A percentile compares a stretch with the other conserved stretches of the same genome.
These are phyloP conservation scores for Atlantisia rogersi DNA, from an alignment of 2,113 vertebrate species.

Conservation along the genomic window DNA sequence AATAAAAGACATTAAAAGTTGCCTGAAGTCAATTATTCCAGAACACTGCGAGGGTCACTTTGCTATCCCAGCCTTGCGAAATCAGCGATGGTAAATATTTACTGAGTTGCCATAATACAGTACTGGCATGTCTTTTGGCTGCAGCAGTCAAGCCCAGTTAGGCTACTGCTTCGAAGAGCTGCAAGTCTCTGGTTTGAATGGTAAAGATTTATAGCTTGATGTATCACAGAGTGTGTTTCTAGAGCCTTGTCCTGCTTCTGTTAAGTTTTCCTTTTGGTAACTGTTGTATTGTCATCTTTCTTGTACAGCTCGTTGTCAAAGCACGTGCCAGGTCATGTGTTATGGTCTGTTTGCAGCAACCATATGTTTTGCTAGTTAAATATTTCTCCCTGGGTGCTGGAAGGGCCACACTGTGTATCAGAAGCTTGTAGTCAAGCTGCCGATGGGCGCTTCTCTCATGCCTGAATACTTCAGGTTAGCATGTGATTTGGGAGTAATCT, in stretches of 20 bases:
- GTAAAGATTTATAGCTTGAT: conserved; percentile 1
- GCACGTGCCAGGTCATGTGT: neutral
- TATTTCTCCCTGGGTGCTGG: neutral
- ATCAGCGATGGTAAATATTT: conserved; percentile 36
- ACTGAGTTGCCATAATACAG: conserved; percentile 41
- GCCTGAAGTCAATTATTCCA: neutral
- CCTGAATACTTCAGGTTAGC: neutral
- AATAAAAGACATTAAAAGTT: neutral
- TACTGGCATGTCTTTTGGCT: neutral
- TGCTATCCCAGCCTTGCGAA: neutral
- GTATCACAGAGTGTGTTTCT: neutral
- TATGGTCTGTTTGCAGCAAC: neutral
- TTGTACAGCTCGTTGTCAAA: neutral
- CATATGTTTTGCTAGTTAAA: neutral
- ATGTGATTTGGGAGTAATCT: neutral
- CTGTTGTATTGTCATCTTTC: neutral
- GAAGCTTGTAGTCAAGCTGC: neutral
- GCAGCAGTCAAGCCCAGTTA: neutral
- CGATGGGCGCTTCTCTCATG: neutral
- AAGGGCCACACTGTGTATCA: neutral
- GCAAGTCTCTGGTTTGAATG: neutral
- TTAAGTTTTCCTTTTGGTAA: neutral
- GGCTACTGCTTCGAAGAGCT: neutral
- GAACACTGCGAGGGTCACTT: neutral
- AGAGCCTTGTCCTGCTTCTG: neutral